These are phyloP conservation scores for Microtus oregoni DNA, from an alignment of 2,113 vertebrate genomes.

Conservation along the genomic window DNA sequence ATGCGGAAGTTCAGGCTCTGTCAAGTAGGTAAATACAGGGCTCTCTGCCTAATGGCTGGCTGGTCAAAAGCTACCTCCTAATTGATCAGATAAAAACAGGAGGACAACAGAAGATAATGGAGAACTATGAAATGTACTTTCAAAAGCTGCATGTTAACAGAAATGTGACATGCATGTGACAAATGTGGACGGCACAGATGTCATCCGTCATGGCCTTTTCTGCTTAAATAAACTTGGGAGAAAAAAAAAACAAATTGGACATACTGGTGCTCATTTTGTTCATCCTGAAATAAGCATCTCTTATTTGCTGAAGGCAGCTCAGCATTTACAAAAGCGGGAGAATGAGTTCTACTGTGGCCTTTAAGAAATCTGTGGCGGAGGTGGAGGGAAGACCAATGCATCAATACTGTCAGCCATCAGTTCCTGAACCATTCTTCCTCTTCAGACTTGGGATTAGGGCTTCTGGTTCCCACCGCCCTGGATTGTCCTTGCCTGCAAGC, in stretches of 20 bases:
- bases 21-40: slow-evolving; percentile 66
- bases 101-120: slow-evolving; percentile 78
- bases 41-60: slow-evolving; percentile 72
- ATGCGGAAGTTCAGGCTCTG: slow-evolving; percentile 50
- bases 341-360: slow-evolving; percentile 40
- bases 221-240: slow-evolving; percentile 79
- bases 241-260: slow-evolving; percentile 76
- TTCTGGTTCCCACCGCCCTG: not conserved
- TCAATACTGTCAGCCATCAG: slow-evolving; percentile 22
- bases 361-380: slow-evolving; percentile 63
- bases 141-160: slow-evolving; percentile 80
- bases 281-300: slow-evolving; percentile 66
- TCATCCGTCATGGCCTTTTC: slow-evolving; percentile 76
- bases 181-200: slow-evolving; percentile 76
- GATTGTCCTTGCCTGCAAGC: not conserved
- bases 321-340: not conserved
- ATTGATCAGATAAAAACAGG: slow-evolving; percentile 79
- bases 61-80: slow-evolving; percentile 77
- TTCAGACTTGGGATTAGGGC: slow-evolving; percentile 26
- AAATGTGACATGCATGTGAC: slow-evolving; percentile 78
- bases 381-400: slow-evolving; percentile 55
- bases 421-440: slow-evolving; percentile 48
- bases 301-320: slow-evolving; percentile 21
- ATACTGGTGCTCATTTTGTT: slow-evolving; percentile 63
- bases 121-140: slow-evolving; percentile 78